Evolutionary conservation across 2,797 vertebrate species (phyloP), one percentile per base, ranked within the genome.

Genomic region (Cebuella pygmaea): DNA sequence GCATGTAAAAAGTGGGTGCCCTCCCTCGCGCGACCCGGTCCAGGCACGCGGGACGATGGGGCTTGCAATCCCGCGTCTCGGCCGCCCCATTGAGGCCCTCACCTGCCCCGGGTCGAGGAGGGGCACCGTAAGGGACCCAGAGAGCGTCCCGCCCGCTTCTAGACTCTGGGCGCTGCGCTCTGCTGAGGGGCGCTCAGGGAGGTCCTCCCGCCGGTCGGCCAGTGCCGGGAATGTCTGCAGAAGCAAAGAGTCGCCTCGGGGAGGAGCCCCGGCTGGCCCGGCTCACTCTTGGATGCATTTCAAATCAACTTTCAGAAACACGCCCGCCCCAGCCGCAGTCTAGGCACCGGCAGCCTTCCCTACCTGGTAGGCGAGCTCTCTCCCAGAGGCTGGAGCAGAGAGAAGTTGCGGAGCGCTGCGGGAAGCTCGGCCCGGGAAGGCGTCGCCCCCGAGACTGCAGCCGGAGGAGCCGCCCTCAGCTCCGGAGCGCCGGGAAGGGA

Each of bases 251-350:
- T 92, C 95, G 96, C 97, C 93, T 93, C 89, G 86, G 96, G 97
- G 97, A 97, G 97, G 96, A 96, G 97, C 94, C 92, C 94, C 83
- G 90, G 83, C 96, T 85, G 95, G 95, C 95, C 90, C 44, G 10
- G 59, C 90, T 96, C 84, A 8, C 95, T 97, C 91, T 92, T 97
- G 98, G 97, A 96, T 15, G 96, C 97, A 39, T 97, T 97, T 98
- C 98, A 98, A 96, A 95, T 96, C 94, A 95, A 98, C 98, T 98
- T 98, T 95, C 86, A 61, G 94, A 91, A 92, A 95, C 88, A 39
- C 96, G 90, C 96, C 96, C 86, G 94, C 91, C 83, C 33, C 75
- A 59, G 85, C 88, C 5, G 70, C 72, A 74, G 86, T 88, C 82
- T n/a, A 5, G 80, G 75, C 57, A 59, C 46, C 10, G 59, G 81